Percentiles rank a stretch among this genome's conserved stretches.
These are phyloP conservation scores for Panthera uncia DNA, from an alignment of 2,113 vertebrate species.

Conservation along the genomic window DNA sequence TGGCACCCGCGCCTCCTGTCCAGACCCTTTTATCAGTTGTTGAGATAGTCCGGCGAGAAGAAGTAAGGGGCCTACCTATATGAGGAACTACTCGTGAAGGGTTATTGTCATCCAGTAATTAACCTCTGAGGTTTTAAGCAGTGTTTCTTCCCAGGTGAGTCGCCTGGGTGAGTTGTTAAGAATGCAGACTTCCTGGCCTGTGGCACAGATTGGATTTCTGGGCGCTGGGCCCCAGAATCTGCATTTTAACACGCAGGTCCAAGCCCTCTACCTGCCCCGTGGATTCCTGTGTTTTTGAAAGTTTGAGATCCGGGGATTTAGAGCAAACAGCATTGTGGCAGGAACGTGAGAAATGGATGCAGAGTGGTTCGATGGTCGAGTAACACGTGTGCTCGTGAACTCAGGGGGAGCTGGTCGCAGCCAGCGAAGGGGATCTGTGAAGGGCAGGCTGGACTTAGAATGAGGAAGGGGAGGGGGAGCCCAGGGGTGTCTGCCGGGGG, in stretches of 20 bases:
- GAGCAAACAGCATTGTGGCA: background rate
- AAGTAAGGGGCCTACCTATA: background rate
- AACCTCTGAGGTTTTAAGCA: background rate
- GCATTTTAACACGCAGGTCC: background rate
- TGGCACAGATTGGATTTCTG: background rate
- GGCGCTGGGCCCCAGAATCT: background rate
- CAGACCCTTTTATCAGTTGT: background rate
- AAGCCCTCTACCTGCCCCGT: background rate
- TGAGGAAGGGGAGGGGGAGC: background rate
- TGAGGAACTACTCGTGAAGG: background rate
- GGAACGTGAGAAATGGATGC: background rate
- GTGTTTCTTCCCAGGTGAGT: background rate
- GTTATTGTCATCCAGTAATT: background rate
- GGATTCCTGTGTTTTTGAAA: background rate
- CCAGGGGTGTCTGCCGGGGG: background rate
- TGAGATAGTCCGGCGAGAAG: background rate
- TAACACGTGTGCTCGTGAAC: fast-evolving
- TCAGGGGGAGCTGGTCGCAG: background rate
- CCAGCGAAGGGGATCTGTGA: background rate
- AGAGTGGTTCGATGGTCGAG: fast-evolving
- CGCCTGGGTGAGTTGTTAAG: background rate
- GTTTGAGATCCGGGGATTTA: background rate
- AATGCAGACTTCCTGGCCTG: background rate
- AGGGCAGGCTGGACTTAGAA: background rate
- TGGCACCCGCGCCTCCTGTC: background rate